Conservation (phyloP, 2,113 vertebrate species). For the Mustela nigripes region DNA sequence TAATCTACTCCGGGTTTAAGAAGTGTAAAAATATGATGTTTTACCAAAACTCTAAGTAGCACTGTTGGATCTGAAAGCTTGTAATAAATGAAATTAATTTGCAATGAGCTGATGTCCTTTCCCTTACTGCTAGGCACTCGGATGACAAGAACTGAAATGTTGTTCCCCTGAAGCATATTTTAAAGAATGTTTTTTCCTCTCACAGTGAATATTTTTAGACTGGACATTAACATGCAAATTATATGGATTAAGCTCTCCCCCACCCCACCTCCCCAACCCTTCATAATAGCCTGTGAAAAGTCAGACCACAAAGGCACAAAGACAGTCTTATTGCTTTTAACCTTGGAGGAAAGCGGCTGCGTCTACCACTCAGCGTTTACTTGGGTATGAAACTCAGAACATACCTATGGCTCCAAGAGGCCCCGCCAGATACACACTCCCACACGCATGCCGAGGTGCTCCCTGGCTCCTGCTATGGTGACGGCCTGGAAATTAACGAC, state of each 20-base stretch:
- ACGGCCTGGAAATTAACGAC: constrained; percentile 60
- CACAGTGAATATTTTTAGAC: constrained; percentile 84
- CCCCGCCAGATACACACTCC: neutral
- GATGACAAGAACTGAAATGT: constrained; percentile 77
- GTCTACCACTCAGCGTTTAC: constrained; percentile 52
- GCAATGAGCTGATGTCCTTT: constrained; percentile 75
- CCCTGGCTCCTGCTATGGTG: constrained; percentile 68
- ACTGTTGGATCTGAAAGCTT: constrained; percentile 59
- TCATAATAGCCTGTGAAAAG: constrained; percentile 80
- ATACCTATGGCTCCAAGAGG: neutral
- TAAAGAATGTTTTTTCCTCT: constrained; percentile 74
- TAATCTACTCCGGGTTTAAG: constrained; percentile 64
- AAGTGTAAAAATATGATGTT: constrained; percentile 79
- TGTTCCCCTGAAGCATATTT: constrained; percentile 71
- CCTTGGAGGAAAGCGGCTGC: constrained; percentile 71
- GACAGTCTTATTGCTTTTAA: constrained; percentile 73
- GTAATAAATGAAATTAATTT: constrained; percentile 79
- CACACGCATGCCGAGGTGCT: constrained; percentile 14
- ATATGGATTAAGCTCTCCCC: constrained; percentile 27
- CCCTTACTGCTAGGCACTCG: constrained; percentile 62
- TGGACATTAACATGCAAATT: constrained; percentile 82
- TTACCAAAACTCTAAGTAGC: constrained; percentile 73
- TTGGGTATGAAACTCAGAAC: constrained; percentile 41
- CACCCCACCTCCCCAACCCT: neutral
- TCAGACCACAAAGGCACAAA: constrained; percentile 80